phyloP scores from a whole-genome alignment of 2,797 vertebrate genomes.

The Phrynocephalus vlangalii region DNA sequence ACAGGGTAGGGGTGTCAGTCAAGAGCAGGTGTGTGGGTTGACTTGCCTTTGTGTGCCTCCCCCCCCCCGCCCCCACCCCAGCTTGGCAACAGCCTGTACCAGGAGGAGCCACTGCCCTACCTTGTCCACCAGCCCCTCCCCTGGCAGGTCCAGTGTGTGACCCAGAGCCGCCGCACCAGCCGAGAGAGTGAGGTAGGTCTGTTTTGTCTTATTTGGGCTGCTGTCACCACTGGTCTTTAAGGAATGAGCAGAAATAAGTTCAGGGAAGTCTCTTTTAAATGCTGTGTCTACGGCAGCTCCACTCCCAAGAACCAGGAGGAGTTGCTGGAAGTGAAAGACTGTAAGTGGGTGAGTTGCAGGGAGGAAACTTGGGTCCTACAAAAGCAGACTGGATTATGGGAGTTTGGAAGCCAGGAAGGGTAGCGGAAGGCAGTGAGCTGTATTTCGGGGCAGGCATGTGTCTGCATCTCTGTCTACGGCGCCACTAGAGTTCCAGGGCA shows the following conservation, averaged over 20 bases:
- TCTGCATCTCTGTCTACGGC: too few species aligned
- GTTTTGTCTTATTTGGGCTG: too few species aligned
- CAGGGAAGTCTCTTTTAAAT: neutral
- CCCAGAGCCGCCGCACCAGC: conserved; percentile 77
- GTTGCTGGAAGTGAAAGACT: too few species aligned
- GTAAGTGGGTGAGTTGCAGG: neutral
- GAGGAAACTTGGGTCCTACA: neutral
- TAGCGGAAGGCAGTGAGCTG: too few species aligned
- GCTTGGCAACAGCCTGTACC: conserved; percentile 72
- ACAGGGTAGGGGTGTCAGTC: too few species aligned
- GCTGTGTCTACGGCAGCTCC: too few species aligned
- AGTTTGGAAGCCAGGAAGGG: neutral
- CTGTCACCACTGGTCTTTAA: neutral
- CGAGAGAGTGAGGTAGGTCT: conserved; percentile 77
- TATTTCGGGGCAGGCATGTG: too few species aligned
- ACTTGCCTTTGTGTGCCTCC: neutral
- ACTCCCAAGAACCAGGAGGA: too few species aligned
- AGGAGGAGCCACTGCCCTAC: conserved; percentile 79
- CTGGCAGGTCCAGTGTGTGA: conserved; percentile 85
- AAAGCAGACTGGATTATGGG: too few species aligned
- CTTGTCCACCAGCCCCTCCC: conserved; percentile 83
- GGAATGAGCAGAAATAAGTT: too few species aligned
- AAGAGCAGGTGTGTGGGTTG: too few species aligned
- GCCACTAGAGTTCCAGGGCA: neutral
- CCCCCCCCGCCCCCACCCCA: neutral